phyloP scores from a whole-genome alignment of 2,888 invertebrate genomes.

The Sthenelais limicola region DNA sequence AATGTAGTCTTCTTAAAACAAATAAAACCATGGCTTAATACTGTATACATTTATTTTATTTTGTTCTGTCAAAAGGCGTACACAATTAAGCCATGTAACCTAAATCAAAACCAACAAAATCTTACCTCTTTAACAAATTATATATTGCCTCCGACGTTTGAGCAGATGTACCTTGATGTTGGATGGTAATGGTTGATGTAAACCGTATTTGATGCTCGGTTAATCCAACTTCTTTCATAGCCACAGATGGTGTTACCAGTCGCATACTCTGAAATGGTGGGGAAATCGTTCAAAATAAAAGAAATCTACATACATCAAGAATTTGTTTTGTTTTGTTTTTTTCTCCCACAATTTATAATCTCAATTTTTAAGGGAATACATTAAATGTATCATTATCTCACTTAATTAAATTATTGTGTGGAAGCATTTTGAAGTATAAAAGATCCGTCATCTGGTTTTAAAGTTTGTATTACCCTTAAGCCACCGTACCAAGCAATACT shows the following conservation, averaged over 20 bases:
- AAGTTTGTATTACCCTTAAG: too few species aligned
- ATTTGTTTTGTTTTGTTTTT: background rate
- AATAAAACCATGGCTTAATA: background rate
- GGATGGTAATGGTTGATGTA: conserved; percentile 85
- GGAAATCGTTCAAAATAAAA: background rate
- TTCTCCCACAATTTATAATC: too few species aligned
- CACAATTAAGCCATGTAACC: background rate
- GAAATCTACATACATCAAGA: background rate
- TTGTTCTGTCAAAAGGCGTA: too few species aligned
- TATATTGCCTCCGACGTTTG: conserved; percentile 87
- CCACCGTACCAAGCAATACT: too few species aligned
- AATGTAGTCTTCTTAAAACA: background rate
- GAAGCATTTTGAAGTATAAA: too few species aligned
- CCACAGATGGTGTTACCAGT: conserved; percentile 90
- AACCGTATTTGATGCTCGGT: conserved; percentile 82
- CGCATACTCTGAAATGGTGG: conserved; percentile 78
- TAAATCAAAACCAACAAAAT: too few species aligned
- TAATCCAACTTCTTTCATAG: conserved; percentile 87
- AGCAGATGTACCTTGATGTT: conserved; percentile 78
- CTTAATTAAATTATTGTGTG: too few species aligned
- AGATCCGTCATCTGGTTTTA: too few species aligned
- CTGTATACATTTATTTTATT: background rate
- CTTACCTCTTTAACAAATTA: conserved; percentile 79
- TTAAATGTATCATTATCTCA: too few species aligned
- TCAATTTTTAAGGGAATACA: background rate